Percentiles rank a stretch among this genome's conserved stretches.
Conservation (phyloP, 1,140 invertebrate genomes). For the Rhynchophorus ferrugineus region DNA sequence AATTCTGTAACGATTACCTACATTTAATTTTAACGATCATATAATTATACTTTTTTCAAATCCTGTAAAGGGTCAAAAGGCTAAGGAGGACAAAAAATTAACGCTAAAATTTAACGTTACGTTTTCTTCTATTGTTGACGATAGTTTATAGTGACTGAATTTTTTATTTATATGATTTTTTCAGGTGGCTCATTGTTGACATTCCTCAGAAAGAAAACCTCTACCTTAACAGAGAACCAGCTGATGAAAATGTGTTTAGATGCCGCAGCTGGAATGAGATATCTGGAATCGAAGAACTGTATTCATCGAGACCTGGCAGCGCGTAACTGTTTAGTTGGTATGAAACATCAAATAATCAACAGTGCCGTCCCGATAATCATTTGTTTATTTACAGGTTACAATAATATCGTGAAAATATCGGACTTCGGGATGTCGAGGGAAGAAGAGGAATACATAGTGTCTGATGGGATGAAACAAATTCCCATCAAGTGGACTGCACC, state of each 20-base stretch:
- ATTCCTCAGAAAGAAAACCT: conserved; percentile 73
- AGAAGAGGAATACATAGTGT: conserved; percentile 95
- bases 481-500: conserved; percentile 98
- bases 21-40: too few species aligned
- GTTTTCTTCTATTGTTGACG: too few species aligned
- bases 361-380: background rate
- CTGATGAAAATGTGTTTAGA: conserved; percentile 88
- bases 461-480: conserved; percentile 96
- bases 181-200: conserved; percentile 84
- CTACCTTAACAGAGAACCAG: conserved; percentile 59
- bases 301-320: conserved; percentile 95
- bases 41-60: too few species aligned
- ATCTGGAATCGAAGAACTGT: conserved; percentile 92
- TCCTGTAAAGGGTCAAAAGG: too few species aligned
- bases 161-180: too few species aligned
- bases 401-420: conserved; percentile 90
- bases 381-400: conserved; percentile 48
- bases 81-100: too few species aligned
- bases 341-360: conserved; percentile 23
- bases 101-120: too few species aligned
- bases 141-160: too few species aligned
- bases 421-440: conserved; percentile 98
- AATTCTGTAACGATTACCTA: too few species aligned
- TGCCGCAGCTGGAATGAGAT: conserved; percentile 90
- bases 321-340: conserved; percentile 86